Base-by-base conservation (phyloP, 2,113 vertebrate genomes). In the Cinclus cinclus region DNA sequence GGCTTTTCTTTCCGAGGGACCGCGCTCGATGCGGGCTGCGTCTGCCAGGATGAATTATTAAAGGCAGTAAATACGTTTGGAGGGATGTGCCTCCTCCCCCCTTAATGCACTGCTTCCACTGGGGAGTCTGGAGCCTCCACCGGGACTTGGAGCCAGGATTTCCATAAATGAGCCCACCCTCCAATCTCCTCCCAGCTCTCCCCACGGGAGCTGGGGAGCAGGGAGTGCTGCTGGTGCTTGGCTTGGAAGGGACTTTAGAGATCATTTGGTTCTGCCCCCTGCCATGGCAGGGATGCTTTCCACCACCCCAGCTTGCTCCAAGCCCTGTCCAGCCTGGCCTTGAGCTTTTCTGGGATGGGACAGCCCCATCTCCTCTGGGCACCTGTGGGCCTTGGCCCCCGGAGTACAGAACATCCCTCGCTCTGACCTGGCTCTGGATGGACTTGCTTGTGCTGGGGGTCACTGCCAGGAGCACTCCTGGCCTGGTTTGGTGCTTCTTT, bases 41-140 rank as follows among this genome's bases (percentile, higher is more conserved):
- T 79, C 44, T 78, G 95, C 87, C 69, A 47, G 37, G 35, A 82
- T 96, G 92, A 97, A 97, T 97, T 97, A 97, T 97, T 96, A 80
- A 98, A 88, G 81, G 87, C 27, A 8, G 71, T 84, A 92, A 95
- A 92, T 59, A 75, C 25, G 3, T 64, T 63, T 62, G 93, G 59
- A 14, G 7, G 28, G 91, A n/a, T 53, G 91, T 2, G 27, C 37
- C 53, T 8, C 42, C 25, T 25, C 42, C n/a, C 73, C 47, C 50
- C 6, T 67, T 77, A 92, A 84, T 89, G 92, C 79, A 19, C 81
- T 81, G 47, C 15, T 52, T 70, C 46, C 79, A 3, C 78, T 33
- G 73, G 89, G 94, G 88, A 76, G 25, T 67, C 76, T 50, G 89
- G 27, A 21, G 55, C 44, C 10, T 46, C 90, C 35, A 0, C 47